A percentile compares a stretch with the other conserved stretches of the same genome.
Evolutionary conservation across 2,888 invertebrate species (phyloP).

Genomic region (Epirrhoe alternata): DNA sequence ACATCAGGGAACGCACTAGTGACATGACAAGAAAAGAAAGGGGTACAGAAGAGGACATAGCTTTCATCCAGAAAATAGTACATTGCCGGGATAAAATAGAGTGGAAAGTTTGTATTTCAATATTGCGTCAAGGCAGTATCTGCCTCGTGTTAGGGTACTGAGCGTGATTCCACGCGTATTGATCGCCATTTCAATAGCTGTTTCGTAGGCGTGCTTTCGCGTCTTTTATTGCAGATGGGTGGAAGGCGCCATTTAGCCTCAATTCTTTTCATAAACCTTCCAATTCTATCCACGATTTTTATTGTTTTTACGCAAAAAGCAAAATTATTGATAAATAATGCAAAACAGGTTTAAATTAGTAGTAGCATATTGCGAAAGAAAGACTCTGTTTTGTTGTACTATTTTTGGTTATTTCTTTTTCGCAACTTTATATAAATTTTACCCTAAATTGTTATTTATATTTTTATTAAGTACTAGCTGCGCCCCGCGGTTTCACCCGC

Average conservation of each 20-base stretch:
- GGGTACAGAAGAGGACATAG: no score
- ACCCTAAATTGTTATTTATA: no score
- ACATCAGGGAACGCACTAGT: no score
- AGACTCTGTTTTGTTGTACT: no score
- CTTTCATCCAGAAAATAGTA: not conserved
- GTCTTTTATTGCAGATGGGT: slow-evolving; percentile 13
- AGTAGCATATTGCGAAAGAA: no score
- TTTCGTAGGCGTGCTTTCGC: not conserved
- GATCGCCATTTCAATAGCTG: slow-evolving; percentile 17
- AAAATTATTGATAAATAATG: no score
- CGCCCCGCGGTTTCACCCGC: no score
- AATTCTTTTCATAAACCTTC: slow-evolving; percentile 9
- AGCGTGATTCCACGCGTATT: slow-evolving; percentile 21
- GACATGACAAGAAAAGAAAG: no score
- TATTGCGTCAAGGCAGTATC: not conserved
- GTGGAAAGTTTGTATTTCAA: not conserved
- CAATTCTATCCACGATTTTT: not conserved
- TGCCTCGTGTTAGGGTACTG: slow-evolving; percentile 6
- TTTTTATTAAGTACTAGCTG: no score
- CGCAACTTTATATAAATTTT: no score
- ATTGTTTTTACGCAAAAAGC: not conserved
- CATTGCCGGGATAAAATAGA: not conserved
- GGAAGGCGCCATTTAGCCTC: not conserved
- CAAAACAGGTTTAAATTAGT: no score
- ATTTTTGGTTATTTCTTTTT: no score